Evolutionary conservation across 2,797 vertebrate genomes (phyloP), one percentile per base, ranked within the genome.

Genomic region (Fistularia tabacaria): DNA sequence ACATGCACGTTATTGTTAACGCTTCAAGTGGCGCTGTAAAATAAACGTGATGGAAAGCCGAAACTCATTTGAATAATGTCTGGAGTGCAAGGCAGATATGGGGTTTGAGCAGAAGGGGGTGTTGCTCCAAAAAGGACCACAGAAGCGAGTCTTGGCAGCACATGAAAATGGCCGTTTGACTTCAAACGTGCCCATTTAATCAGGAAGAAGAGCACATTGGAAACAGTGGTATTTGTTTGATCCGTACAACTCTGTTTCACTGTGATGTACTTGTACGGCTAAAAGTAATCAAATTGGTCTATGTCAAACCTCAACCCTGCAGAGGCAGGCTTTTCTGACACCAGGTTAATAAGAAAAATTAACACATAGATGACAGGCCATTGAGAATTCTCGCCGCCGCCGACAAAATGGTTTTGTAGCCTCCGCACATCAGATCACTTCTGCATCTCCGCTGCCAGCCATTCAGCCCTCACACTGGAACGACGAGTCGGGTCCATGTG

Each of bases 31-130:
- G 75, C 36, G 73, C 76, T 73, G 77, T 78, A 76, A 87, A 89
- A 89, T 77, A 75, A 76, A 85, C 69, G 59, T 44, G 62, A 61
- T 45, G 55, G 71, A 46, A 48, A 80, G 77, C 62, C 44, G 3
- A 5, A 25, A 65, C 57, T 77, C 57, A 83, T 89, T 88, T 88
- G 63, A 87, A 91, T 90, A 87, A 85, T 83, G 84, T 83, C 51
- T 54, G 10, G 67, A 75, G 80, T 68, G 77, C 50, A 12, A 70
- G 60, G 57, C 60, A 69, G 77, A 80, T 78, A 77, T 46, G 54
- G 40, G 55, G 62, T 64, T 47, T 37, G 14, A 62, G 63, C 37
- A 43, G 63, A 66, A 64, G 61, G 64, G 67, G 57, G 46, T 55
- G 51, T 59, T n/a, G 59, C 44, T 72, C 52, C 40, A 66, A 61